Evolutionary conservation across 2,888 invertebrate genomes (phyloP), one percentile per base, ranked within the genome.

Genomic region (Nasonovia ribisnigri): DNA sequence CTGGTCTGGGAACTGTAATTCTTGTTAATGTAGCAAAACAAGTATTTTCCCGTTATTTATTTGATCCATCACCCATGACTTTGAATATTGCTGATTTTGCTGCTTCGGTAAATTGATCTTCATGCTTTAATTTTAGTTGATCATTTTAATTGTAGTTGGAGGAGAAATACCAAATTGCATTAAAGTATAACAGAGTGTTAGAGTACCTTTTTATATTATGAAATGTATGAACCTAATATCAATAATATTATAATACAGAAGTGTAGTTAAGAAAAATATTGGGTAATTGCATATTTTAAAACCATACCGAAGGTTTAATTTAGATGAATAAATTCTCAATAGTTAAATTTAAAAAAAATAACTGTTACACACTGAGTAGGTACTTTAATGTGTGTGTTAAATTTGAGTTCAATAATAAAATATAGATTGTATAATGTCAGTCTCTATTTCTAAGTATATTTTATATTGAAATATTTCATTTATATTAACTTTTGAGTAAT

Each of bases 1-100:
- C 84, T 90, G 90, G 54, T 57, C 84, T 57, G 86, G 48, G 95
- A 94, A 91, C 92, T 60, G 88, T 93, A 84, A 60, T 90, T 60
- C 77, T 93, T 46, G 43, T 90, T 42, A 93, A 90, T 84, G 84
- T 93, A 6, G 90, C 90, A 48, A 93, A 93, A 90, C 93, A 93
- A 88, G 93, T 29, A 57, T 90, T 89, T n/a, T 48, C 90, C 16
- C 90, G 60, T 51, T 93, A 90, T 51, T 46, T 93, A 60, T 90
- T 93, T 60, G 90, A 93, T 90, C 93, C 93, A 90, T 86, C 93
- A 20, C 89, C 93, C 4, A 60, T 93, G n/a, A 26, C 93, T 48
- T 84, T 86, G 10, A 90, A 89, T 48, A 90, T 93, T 26, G 57
- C 93, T 84, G 93, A 93, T 60, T 93, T 93, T 84, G 48, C 60